Conservation (phyloP, 2,113 vertebrate species). For the Tichodroma muraria region DNA sequence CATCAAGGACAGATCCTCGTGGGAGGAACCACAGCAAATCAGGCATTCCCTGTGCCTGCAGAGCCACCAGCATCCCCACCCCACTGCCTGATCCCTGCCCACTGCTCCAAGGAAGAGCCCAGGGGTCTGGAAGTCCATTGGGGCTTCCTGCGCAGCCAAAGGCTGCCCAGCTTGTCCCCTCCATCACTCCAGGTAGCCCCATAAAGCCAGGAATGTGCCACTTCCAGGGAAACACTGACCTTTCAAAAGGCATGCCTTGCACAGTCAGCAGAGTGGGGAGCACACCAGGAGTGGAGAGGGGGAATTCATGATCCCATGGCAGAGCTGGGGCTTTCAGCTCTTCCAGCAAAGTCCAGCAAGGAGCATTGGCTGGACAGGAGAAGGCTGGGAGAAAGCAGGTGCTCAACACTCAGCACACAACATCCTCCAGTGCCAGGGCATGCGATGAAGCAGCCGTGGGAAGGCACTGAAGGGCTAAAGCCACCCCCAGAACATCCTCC, state of each 20-base stretch:
- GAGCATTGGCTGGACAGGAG: not conserved
- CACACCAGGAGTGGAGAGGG: not conserved
- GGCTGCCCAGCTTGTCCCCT: not conserved
- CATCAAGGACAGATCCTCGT: not conserved
- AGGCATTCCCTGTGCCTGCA: not conserved
- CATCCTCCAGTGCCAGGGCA: not conserved
- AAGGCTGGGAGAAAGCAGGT: not conserved
- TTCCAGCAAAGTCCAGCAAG: not conserved
- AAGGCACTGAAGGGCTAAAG: not conserved
- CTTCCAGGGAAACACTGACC: not conserved
- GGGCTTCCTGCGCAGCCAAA: not conserved
- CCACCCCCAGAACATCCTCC: not conserved
- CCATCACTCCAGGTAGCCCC: not conserved
- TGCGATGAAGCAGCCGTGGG: accelerated
- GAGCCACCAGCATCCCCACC: not conserved
- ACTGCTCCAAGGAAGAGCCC: not conserved
- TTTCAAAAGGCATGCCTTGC: not conserved
- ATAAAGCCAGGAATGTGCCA: not conserved
- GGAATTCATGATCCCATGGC: accelerated
- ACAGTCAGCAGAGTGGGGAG: not conserved
- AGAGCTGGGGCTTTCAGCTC: not conserved
- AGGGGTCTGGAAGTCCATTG: not conserved
- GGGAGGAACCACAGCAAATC: not conserved
- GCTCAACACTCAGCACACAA: not conserved
- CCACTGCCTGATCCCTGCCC: not conserved